A percentile compares a stretch with the other conserved stretches of the same genome.
These are phyloP conservation scores for Plemyria rubiginata DNA, from an alignment of 2,888 invertebrate genomes.

Conservation along the genomic window DNA sequence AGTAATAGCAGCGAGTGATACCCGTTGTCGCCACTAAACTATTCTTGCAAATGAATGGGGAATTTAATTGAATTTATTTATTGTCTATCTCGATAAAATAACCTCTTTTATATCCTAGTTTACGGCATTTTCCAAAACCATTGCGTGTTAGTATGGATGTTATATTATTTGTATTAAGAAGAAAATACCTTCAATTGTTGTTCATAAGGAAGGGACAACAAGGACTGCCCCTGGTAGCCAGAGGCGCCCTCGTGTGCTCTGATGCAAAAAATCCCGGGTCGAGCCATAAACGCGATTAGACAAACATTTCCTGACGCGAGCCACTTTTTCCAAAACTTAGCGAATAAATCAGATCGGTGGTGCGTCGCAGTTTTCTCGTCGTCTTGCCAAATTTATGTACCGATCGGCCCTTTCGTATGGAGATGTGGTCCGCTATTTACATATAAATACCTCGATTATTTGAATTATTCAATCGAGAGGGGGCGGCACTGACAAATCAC, in stretches of 20 bases:
- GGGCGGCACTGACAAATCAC: slow-evolving; percentile 85
- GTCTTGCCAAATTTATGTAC: slow-evolving; percentile 85
- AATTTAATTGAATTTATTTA: slow-evolving; percentile 29
- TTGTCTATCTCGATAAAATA: background rate
- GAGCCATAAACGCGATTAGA: slow-evolving; percentile 82
- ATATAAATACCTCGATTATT: slow-evolving; percentile 86
- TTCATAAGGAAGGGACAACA: slow-evolving; percentile 6
- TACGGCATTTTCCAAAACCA: background rate
- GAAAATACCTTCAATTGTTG: background rate
- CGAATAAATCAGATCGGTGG: slow-evolving; percentile 83
- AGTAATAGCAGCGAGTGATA: slow-evolving; percentile 76
- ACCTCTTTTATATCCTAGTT: background rate
- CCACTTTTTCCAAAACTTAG: slow-evolving; percentile 82
- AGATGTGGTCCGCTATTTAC: slow-evolving; percentile 84
- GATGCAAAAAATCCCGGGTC: slow-evolving; percentile 73
- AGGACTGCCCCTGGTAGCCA: background rate
- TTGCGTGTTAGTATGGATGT: background rate
- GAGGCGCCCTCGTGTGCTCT: slow-evolving; percentile 61
- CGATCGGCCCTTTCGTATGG: slow-evolving; percentile 85
- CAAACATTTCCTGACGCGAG: slow-evolving; percentile 83
- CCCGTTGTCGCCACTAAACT: slow-evolving; percentile 55
- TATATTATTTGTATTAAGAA: background rate
- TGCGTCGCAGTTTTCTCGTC: slow-evolving; percentile 83
- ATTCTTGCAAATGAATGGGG: slow-evolving; percentile 42
- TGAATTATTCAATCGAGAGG: slow-evolving; percentile 86